A percentile compares a stretch with the other conserved stretches of the same genome.
phyloP scores from a whole-genome alignment of 2,797 vertebrate genomes.

The Fratercula arctica region DNA sequence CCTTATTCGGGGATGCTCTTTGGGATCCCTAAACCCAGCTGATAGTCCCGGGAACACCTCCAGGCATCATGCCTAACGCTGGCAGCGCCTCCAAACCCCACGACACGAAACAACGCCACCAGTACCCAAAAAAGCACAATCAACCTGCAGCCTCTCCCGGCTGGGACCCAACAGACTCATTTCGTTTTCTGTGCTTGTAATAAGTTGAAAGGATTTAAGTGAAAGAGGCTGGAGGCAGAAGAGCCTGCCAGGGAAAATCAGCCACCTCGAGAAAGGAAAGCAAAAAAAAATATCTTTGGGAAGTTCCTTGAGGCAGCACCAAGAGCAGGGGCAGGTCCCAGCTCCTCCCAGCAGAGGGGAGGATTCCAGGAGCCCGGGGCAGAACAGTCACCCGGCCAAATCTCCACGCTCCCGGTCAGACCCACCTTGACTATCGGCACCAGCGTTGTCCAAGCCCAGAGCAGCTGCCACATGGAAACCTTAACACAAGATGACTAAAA shows the following conservation, averaged over 20 bases:
- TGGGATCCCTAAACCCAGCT: not conserved
- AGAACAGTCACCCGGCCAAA: not conserved
- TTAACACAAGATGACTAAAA: not conserved
- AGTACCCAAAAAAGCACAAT: not conserved
- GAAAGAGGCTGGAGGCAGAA: not conserved
- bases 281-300: not conserved
- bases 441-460: not conserved
- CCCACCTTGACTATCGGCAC: not conserved
- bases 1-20: not conserved
- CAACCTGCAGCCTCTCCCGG: not conserved
- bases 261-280: not conserved
- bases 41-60: not conserved
- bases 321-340: not conserved
- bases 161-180: not conserved
- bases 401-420: not conserved
- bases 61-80: accelerated
- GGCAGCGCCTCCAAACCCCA: not conserved
- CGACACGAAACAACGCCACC: accelerated
- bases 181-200: not conserved
- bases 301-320: not conserved
- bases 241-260: not conserved
- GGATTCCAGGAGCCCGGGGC: not conserved
- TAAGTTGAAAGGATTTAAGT: not conserved
- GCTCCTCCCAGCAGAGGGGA: not conserved
- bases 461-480: not conserved